Evolutionary conservation across 2,888 invertebrate genomes (phyloP), one percentile per base, ranked within the genome.

Genomic region (Chymomyza procnemis): DNA sequence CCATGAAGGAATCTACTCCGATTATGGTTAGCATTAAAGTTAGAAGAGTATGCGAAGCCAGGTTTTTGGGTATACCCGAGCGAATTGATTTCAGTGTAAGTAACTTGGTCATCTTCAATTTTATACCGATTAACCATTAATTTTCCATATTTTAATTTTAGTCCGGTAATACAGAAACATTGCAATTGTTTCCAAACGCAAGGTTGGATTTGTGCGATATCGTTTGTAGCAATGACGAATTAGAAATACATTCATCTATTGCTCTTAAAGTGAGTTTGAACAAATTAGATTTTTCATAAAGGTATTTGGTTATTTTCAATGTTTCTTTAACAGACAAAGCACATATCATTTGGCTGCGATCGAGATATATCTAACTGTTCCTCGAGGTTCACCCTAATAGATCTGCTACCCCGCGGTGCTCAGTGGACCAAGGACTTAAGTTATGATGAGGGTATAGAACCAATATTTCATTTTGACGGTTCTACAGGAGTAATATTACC

Each of bases 21-120:
- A 97, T 97, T 60, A 96, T 98, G 95, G 97, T 99, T 87, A 99
- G 98, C 88, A 96, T 99, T 90, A 97, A 97, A 91, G 97, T 98
- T 76, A 94, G 95, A 88, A 93, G 95, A 76, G 94, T 95, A 48
- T 96, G 96, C 91, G 93, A 94, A 66, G 93, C 95, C 1, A 95
- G 95, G 12, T 95, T 96, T 94, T 94, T 94, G 91, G 96, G 96
- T 93, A 90, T 92, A 76, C 88, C 91, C 3, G 91, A 91, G 61
- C 87, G 91, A 46, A 91, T 91, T 59, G 91, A 91, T 74, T 91
- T 91, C 66, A 89, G 88, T 54, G 91, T 91, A 78, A 79, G 85
- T 78, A 52, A 30, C n/a, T 30, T 1, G n/a, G 19, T 8, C 34
- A 48, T 55, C 8, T 22, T 55, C 26, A 3, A 55, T 1, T 55